Base-by-base conservation (phyloP, 2,113 vertebrate species). In the Phyllopteryx taeniolatus region DNA sequence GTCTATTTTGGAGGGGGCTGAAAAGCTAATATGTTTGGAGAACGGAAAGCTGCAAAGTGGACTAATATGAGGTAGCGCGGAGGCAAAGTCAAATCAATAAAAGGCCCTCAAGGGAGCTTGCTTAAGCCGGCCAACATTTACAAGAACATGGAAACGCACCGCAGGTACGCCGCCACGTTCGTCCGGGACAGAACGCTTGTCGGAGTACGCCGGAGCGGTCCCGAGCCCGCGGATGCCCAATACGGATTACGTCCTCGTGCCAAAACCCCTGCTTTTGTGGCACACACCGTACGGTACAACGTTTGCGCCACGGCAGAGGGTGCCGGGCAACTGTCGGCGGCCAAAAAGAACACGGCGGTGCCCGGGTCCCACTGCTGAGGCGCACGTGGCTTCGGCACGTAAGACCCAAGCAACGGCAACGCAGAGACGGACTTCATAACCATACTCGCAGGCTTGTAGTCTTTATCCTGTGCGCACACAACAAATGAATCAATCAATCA, bases 211-310 rank as follows among this genome's bases (percentile, higher is more conserved):
- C 14, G 76, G 72, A 5, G 67, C 51, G 71, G 72, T 57, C 63
- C 51, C 22, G 19, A 54, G 53, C 62, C 59, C 73, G 76, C 76
- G 89, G 84, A 85, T 90, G 89, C 85, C 65, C 76, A 82, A 82
- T 77, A 51, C 70, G 73, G 78, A 76, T 84, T 82, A 80, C 79
- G 76, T 71, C 78, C 77, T 77, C 78, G 72, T 72, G 76, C 79
- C 56, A 73, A 79, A 78, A 66, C 92, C 93, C 91, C 92, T 93
- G 92, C 93, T 91, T 77, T 79, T 84, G 11, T 56, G 20, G 8
- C 84, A 67, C 82, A 75, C 83, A 81, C 35, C 89, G 88, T 71
- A 42, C 79, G 79, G 78, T 53, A 66, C 74, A 78, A 90, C 90
- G 92, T 82, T 91, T 91, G 91, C 86, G 84, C 71, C 3, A 51